These are phyloP conservation scores for Petrocephalus sullivani DNA, from an alignment of 2,797 vertebrate genomes.

Conservation along the genomic window DNA sequence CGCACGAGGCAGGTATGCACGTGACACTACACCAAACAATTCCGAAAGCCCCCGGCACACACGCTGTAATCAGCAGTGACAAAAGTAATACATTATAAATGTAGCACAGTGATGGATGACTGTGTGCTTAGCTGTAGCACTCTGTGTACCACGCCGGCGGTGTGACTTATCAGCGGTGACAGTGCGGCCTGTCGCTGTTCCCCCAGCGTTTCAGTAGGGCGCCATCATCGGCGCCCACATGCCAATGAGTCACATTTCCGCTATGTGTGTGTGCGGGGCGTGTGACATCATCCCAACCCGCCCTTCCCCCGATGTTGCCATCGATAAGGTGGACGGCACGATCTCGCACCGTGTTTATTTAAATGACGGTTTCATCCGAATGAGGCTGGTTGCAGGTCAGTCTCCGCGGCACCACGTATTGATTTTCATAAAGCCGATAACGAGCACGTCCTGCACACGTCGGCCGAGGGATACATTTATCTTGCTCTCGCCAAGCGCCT, in stretches of 20 bases:
- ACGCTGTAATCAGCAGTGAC: not conserved
- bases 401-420: constrained; percentile 20
- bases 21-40: not conserved
- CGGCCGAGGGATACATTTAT: constrained; percentile 19
- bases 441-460: not conserved
- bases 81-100: constrained; percentile 6
- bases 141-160: not conserved
- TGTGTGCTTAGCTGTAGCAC: not conserved
- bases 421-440: constrained; percentile 28
- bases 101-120: not conserved
- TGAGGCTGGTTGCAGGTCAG: not conserved
- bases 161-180: not conserved
- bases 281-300: constrained; percentile 7
- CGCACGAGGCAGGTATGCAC: not conserved
- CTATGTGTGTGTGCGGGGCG: not conserved
- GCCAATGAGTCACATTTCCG: not conserved
- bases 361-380: not conserved
- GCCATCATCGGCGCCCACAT: not conserved
- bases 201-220: not conserved
- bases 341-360: not conserved
- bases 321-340: not conserved
- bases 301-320: too few relatives aligned
- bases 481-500: not conserved
- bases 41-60: not conserved
- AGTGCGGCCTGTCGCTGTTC: not conserved